Evolutionary conservation across 1,140 invertebrate genomes (phyloP), one percentile per base, ranked within the genome.

Genomic region (Apis florea): DNA sequence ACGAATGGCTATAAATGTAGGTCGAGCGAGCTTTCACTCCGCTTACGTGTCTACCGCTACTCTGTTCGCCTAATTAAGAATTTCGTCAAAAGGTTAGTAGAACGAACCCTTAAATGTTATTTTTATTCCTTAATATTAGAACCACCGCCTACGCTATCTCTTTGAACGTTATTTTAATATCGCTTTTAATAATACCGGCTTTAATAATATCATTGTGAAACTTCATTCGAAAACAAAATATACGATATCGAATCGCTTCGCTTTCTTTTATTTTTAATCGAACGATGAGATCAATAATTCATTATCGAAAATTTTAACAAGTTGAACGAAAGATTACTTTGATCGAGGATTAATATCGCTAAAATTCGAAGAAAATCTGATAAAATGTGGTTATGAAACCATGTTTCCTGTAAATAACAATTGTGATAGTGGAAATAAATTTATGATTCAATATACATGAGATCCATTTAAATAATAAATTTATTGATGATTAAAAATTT

Each of bases 1-100:
- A 70, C 54, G 80, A 71, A 56, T 51, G 79, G 51, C 85, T 90
- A 90, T 90, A 90, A 90, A 90, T 90, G 83, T 89, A 83, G 83
- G 83, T 59, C 68, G 83, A 71, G 70, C 70, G 82, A 64, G 74
- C 78, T 69, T 83, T 31, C 53, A 59, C 54, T 61, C 26, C 40
- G 66, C 47, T 64, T 82, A 77, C 80, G 24, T 54, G 49, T 66
- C 66, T 26, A 74, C 64, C 67, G 75, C 31, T 56, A 31, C 71
- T 56, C 72, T 56, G 61, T 53, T 85, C 63, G 58, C 53, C 72
- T 49, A 54, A 81, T 66, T 69, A 63, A 58, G 53, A 79, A 61
- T 75, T 86, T 47, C 31, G 49, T 19, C 31, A 19, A 54, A 83
- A 80, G 61, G 71, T 77, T 31, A 82, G 79, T 82, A 70, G 19